These are phyloP conservation scores for Bungarus multicinctus DNA, from an alignment of 2,113 vertebrate species.

Conservation along the genomic window DNA sequence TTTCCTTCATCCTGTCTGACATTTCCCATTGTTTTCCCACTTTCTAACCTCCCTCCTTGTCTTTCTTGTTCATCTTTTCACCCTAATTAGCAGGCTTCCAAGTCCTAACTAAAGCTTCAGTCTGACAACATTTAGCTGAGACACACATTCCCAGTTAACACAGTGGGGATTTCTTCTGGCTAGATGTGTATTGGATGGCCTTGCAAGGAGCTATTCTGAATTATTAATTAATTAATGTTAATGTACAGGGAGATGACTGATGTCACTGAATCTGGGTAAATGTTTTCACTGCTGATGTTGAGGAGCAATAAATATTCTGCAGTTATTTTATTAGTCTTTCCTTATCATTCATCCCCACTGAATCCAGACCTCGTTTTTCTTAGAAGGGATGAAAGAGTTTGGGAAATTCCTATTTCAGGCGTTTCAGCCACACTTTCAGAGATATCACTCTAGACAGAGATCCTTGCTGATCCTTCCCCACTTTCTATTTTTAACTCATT, in stretches of 20 bases:
- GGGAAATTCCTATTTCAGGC: constrained; percentile 73
- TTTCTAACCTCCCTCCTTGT: not conserved
- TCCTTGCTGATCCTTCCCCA: constrained; percentile 69
- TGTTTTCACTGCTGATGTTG: not conserved
- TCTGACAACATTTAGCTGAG: not conserved
- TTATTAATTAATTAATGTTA: not conserved
- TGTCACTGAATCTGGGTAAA: not conserved
- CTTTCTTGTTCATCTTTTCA: not conserved
- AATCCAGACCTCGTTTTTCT: constrained; percentile 58
- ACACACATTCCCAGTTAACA: no score
- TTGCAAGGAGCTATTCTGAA: not conserved
- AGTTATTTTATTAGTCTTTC: constrained; percentile 1
- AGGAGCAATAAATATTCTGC: constrained; percentile 1
- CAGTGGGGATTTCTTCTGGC: not conserved
- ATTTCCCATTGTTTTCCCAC: constrained; percentile 3
- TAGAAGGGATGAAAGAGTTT: constrained; percentile 69
- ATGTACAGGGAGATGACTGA: not conserved
- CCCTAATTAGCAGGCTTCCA: not conserved
- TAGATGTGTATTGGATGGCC: not conserved
- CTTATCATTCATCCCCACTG: constrained; percentile 40
- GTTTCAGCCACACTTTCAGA: constrained; percentile 66
- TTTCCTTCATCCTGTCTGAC: constrained; percentile 13
- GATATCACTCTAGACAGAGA: constrained; percentile 69
- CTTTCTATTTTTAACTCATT: constrained; percentile 75
- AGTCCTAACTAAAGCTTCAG: not conserved